These are phyloP conservation scores for Troides oblongomaculatus DNA, from an alignment of 2,888 invertebrate species.

Conservation along the genomic window DNA sequence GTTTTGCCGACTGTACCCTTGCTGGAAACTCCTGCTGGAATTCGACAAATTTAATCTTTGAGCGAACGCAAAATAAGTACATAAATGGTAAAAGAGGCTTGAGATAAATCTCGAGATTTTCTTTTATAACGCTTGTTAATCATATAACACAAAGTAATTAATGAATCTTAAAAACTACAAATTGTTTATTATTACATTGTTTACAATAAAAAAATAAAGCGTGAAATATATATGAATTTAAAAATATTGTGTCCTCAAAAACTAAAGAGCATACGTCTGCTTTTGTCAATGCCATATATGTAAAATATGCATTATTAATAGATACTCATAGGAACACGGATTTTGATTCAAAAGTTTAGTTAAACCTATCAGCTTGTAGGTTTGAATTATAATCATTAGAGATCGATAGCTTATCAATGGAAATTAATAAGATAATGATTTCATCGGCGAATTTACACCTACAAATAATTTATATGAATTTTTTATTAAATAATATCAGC, in stretches of 20 bases:
- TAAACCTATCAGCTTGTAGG: too few species aligned
- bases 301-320: too few species aligned
- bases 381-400: too few species aligned
- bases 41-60: constrained; percentile 64
- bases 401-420: not conserved
- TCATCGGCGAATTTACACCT: too few species aligned
- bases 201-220: not conserved
- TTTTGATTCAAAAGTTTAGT: too few species aligned
- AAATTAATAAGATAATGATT: too few species aligned
- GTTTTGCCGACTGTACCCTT: constrained; percentile 42
- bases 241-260: too few species aligned
- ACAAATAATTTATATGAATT: too few species aligned
- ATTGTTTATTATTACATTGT: not conserved
- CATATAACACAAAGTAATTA: not conserved
- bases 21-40: constrained; percentile 49
- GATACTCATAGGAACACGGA: too few species aligned
- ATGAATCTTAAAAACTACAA: not conserved
- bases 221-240: too few species aligned
- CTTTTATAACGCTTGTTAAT: not conserved
- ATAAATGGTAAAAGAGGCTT: constrained; percentile 29
- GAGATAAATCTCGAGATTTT: constrained; percentile 39
- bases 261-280: too few species aligned
- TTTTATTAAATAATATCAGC: constrained; percentile 27
- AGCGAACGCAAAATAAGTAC: constrained; percentile 33
- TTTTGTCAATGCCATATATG: too few species aligned